phyloP scores from a whole-genome alignment of 2,888 invertebrate genomes.

The Agonopterix subpropinquella region DNA sequence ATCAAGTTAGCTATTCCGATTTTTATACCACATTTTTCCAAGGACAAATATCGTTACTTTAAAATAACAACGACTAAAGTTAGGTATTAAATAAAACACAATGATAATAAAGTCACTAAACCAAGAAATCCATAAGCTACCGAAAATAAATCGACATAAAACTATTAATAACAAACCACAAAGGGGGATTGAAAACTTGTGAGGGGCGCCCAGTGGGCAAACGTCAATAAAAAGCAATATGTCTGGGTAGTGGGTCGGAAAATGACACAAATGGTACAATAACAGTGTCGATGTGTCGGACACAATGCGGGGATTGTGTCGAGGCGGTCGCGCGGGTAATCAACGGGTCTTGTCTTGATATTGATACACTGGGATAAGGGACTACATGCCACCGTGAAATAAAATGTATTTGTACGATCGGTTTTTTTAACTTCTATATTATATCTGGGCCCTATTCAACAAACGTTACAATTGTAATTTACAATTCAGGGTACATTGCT shows the following conservation, averaged over 20 bases:
- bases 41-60: not conserved
- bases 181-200: constrained; percentile 7
- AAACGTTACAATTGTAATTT: too few relatives aligned
- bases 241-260: constrained; percentile 51
- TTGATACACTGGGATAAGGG: not conserved
- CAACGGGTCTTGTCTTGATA: not conserved
- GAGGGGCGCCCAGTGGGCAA: constrained; percentile 22
- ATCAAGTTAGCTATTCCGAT: too few relatives aligned
- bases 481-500: too few relatives aligned
- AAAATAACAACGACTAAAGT: not conserved
- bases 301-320: constrained; percentile 41
- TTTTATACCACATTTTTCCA: not conserved
- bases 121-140: not conserved
- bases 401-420: too few relatives aligned
- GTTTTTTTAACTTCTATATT: too few relatives aligned
- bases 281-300: constrained; percentile 26
- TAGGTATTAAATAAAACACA: too few relatives aligned
- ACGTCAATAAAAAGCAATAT: constrained; percentile 45
- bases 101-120: too few relatives aligned
- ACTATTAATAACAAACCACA: constrained; percentile 14
- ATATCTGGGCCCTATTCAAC: too few relatives aligned
- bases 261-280: constrained; percentile 43
- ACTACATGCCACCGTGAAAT: not conserved
- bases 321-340: not conserved
- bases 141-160: constrained; percentile 6